Percentiles rank a stretch among this genome's conserved stretches.
Evolutionary conservation across 2,888 invertebrate genomes (phyloP).

Genomic region (Steromphala cineraria): DNA sequence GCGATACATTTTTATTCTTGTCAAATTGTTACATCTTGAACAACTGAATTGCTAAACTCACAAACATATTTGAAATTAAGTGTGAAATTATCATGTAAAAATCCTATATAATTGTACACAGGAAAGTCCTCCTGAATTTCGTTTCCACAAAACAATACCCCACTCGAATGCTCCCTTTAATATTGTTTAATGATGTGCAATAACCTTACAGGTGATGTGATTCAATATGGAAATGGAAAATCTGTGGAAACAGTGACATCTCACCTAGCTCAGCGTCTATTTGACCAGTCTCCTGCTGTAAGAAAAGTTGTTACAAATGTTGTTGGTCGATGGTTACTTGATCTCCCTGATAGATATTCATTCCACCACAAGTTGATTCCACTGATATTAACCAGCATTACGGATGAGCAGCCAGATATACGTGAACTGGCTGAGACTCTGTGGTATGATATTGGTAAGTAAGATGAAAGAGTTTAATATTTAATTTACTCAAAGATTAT

Average conservation of each 20-base stretch:
- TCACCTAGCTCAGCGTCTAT: conserved; percentile 89
- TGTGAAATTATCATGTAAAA: too few relatives aligned
- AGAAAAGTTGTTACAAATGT: conserved; percentile 85
- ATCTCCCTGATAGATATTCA: conserved; percentile 90
- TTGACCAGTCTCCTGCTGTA: conserved; percentile 88
- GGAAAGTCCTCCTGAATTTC: too few relatives aligned
- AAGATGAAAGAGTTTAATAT: not conserved
- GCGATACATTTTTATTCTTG: too few relatives aligned
- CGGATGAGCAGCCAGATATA: conserved; percentile 86
- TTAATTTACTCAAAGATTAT: not conserved
- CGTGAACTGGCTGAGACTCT: conserved; percentile 67
- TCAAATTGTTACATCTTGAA: too few relatives aligned
- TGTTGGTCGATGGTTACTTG: conserved; percentile 86
- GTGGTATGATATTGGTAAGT: conserved; percentile 75
- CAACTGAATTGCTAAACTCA: too few relatives aligned
- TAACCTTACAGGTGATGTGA: conserved; percentile 75
- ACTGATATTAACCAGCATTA: conserved; percentile 87
- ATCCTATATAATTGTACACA: too few relatives aligned
- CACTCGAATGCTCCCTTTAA: too few relatives aligned
- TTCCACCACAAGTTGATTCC: conserved; percentile 91
- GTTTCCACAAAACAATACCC: too few relatives aligned
- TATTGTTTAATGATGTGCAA: too few relatives aligned
- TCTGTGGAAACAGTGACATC: conserved; percentile 84
- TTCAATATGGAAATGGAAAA: conserved; percentile 84
- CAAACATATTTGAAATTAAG: too few relatives aligned